These are phyloP conservation scores for Gonioctena quinquepunctata DNA, from an alignment of 1,140 invertebrate genomes.

Conservation along the genomic window DNA sequence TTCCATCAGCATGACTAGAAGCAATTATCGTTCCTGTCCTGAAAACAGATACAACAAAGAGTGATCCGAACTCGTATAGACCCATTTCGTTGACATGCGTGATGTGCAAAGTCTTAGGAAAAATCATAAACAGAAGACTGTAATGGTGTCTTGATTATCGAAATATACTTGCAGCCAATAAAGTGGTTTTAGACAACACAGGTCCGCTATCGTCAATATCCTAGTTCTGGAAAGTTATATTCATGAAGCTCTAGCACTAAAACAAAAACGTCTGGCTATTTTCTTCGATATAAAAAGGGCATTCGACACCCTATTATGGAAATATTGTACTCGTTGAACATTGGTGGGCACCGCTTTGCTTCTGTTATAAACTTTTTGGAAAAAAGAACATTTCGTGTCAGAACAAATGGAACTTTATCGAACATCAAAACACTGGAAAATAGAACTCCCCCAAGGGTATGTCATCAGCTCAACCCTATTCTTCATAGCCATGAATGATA, in stretches of 20 bases:
- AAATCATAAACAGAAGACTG: constrained; percentile 28
- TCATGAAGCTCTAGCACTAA: constrained; percentile 12
- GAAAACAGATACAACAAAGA: not conserved
- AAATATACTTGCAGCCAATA: constrained; percentile 10
- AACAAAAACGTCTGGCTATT: constrained; percentile 14
- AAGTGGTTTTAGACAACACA: constrained; percentile 22
- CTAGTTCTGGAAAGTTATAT: constrained; percentile 23
- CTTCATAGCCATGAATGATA: constrained; percentile 8
- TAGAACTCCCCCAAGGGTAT: not conserved
- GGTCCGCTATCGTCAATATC: constrained; percentile 27
- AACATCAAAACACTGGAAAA: not conserved
- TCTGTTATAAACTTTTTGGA: constrained; percentile 22
- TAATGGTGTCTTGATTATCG: constrained; percentile 16
- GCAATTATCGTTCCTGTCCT: not conserved
- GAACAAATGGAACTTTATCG: not conserved
- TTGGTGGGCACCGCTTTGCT: constrained; percentile 4
- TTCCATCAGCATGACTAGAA: not conserved
- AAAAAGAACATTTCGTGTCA: not conserved
- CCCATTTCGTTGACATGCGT: constrained; percentile 29
- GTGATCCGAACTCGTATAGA: not conserved
- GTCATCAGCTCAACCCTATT: no score
- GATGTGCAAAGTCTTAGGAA: constrained; percentile 30
- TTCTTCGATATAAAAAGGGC: constrained; percentile 28
- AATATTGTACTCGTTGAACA: constrained; percentile 8
- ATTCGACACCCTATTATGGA: constrained; percentile 11